Evolutionary conservation across 2,797 vertebrate genomes (phyloP).

Genomic region (Cyprinella venusta): DNA sequence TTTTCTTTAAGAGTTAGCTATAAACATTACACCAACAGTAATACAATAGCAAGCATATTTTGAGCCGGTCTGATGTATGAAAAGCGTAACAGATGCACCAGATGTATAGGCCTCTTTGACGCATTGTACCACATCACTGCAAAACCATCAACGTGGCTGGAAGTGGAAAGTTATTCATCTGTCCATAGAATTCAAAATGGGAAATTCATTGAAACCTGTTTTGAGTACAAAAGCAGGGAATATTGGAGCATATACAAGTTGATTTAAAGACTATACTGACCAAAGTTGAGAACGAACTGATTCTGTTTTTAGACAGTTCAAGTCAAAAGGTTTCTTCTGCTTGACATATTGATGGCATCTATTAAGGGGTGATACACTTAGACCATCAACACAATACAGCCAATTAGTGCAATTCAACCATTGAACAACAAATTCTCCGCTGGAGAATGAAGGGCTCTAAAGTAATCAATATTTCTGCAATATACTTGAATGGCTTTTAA

Average conservation of each 20-base stretch:
- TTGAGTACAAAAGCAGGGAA: neutral
- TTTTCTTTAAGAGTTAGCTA: too few relatives aligned
- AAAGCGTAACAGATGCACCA: conserved; percentile 5
- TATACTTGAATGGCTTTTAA: conserved; percentile 33
- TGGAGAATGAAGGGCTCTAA: conserved; percentile 20
- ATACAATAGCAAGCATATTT: neutral
- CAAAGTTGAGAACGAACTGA: neutral
- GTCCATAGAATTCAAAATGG: neutral
- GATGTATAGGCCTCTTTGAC: neutral
- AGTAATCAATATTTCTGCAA: conserved; percentile 43
- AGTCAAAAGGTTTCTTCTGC: neutral
- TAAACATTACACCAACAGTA: neutral
- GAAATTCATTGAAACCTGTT: neutral
- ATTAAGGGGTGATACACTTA: conserved; percentile 20
- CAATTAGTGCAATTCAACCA: conserved; percentile 35
- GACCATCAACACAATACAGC: conserved; percentile 17
- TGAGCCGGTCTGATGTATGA: neutral
- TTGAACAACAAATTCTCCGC: conserved; percentile 1
- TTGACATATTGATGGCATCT: conserved; percentile 21
- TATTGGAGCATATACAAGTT: neutral
- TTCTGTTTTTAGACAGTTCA: neutral
- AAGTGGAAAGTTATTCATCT: neutral
- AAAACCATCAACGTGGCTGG: neutral
- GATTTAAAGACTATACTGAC: neutral
- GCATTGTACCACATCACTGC: neutral